Base-by-base conservation (phyloP, 2,888 invertebrate species). In the Dexiosoma caninum region DNA sequence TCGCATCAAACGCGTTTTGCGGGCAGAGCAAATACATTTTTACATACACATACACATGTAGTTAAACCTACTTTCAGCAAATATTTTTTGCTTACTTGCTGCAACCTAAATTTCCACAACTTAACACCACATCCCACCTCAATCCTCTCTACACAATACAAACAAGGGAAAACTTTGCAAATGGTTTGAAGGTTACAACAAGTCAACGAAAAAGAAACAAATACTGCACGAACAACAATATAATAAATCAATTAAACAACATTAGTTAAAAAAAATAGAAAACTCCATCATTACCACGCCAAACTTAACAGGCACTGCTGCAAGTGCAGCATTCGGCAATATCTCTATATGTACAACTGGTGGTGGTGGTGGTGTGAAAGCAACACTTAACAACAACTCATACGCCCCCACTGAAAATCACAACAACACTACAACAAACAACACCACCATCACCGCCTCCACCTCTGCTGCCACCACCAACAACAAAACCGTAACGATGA, bases 401-500 rank as follows among this genome's bases (percentile, higher is more conserved):
- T 9, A 35, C 44, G 16, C 32, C 75, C 14, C 16, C 60, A 69
- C 46, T 14, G 16, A 40, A 46, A 64, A 37, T 55, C 30, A 7
- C 32, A 49, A 9, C 30, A 55, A 46, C 51, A 69, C 32, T 32
- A 16, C 10, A 10, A 55, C 21, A 16, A 37, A 32, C 44, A 0
- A 7, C 59, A 35, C 8, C 74, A 46, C 37, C 67, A 46, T 16
- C 46, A 10, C 19, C 16, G 4, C 23, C 55, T 42, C 27, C 16
- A 12, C 19, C 14, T 37, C 30, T 49, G 14, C 32, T 74, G 49
- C n/a, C 60, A 59, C 21, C 64, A 71, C 32, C 67, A 57, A 30
- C 57, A 55, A 81, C 71, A 46, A 44, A 49, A 27, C 51, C 51
- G 35, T 53, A 59, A 82, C 72, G 42, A 79, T 79, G 78, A 88